Evolutionary conservation across 2,113 vertebrate genomes (phyloP).

Genomic region (Pollimyrus isidori): DNA sequence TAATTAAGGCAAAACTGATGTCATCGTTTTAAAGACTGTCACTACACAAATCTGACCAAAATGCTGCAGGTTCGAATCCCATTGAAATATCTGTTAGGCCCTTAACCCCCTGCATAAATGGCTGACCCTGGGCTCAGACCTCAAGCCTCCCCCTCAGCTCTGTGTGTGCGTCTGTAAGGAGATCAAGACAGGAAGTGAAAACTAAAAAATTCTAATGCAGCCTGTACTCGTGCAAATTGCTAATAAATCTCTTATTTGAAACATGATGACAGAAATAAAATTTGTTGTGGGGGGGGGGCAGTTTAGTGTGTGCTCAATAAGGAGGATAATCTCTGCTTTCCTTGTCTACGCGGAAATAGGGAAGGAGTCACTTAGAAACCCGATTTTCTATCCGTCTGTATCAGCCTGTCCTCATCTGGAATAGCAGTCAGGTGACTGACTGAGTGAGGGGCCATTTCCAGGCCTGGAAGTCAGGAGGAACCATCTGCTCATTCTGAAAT

Average conservation of each 20-base stretch:
- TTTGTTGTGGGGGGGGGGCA: not conserved
- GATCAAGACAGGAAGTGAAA: not conserved
- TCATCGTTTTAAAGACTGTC: no score
- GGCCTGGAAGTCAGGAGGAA: not conserved
- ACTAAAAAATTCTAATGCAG: not conserved
- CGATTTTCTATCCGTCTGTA: not conserved
- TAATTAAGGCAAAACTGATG: not conserved
- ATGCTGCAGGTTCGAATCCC: not conserved
- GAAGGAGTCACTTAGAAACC: not conserved
- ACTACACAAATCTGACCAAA: not conserved
- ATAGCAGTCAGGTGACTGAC: not conserved
- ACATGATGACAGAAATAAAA: not conserved
- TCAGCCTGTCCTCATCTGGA: not conserved
- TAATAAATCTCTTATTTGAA: not conserved
- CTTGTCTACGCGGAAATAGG: not conserved
- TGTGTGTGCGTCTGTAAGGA: not conserved
- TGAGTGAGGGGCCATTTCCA: not conserved
- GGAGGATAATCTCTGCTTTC: not conserved
- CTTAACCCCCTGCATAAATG: not conserved
- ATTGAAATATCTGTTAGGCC: not conserved
- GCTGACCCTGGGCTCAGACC: not conserved
- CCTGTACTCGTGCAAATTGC: not conserved
- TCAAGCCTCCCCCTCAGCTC: not conserved
- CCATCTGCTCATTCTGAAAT: not conserved
- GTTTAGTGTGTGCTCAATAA: no score